Evolutionary conservation across 2,113 vertebrate genomes (phyloP).

Genomic region (Tympanuchus pallidicinctus): DNA sequence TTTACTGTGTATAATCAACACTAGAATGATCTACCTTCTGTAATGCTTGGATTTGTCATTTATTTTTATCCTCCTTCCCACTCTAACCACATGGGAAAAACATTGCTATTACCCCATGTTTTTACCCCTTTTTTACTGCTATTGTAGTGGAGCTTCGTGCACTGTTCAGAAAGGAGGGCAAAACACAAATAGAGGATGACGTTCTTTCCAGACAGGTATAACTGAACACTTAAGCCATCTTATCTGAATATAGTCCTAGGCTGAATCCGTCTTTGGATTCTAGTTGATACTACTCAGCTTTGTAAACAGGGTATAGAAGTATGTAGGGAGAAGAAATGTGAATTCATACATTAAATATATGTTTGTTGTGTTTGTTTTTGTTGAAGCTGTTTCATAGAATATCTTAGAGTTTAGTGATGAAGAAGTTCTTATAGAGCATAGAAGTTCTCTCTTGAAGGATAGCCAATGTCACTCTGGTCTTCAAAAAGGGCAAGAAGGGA

Average conservation of each 20-base stretch:
- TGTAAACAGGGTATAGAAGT: neutral
- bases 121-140: neutral
- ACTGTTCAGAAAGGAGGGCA: neutral
- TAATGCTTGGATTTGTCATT: neutral
- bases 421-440: neutral
- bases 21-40: neutral
- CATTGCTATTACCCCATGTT: neutral
- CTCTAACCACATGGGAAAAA: neutral
- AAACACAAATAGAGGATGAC: neutral
- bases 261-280: neutral
- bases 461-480: no score
- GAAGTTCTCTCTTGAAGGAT: neutral
- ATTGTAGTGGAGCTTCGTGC: neutral
- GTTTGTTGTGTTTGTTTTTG: neutral
- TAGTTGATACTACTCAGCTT: neutral
- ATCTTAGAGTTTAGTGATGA: neutral
- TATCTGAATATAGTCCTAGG: neutral
- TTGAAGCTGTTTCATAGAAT: neutral
- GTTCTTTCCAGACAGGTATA: neutral
- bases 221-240: neutral
- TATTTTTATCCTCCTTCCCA: neutral
- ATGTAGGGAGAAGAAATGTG: neutral
- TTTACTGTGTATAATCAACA: neutral
- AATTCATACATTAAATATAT: neutral
- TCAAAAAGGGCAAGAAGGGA: no score